Base-by-base conservation (phyloP, 2,888 invertebrate genomes). In the Eupithecia centaureata region DNA sequence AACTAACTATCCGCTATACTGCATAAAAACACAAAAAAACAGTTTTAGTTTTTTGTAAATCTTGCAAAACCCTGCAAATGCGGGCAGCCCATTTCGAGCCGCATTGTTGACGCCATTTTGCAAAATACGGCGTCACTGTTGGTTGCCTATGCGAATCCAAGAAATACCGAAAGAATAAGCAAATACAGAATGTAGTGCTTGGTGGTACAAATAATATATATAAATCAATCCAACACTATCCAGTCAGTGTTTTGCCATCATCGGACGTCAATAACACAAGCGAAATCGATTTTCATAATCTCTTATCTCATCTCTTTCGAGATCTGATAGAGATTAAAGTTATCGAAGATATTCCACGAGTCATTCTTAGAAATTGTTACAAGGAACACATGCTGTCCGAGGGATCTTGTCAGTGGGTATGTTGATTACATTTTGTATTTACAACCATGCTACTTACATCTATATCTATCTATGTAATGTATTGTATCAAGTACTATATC, bases 291-390 rank as follows among this genome's bases (percentile, higher is more conserved):
- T 51, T 66, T 33, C 51, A 59, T 58, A 54, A 47, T 65, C 56
- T 72, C 73, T 68, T 74, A 73, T 76, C 73, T 57, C 63, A 68
- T 74, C 68, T 74, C 32, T 57, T 42, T 62, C 66, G 62, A 74
- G 67, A 74, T 73, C 69, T 28, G 72, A 67, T 75, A 42, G 65
- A 73, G 69, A 71, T 68, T 65, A 12, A 61, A 65, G 15, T 57
- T n/a, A 12, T 30, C 12, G 22, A 58, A 22, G 12, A 30, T 56
- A 58, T 42, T n/a, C 22, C 30, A 38, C 61, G 28, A 70, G 70
- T 70, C 66, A 67, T 70, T 58, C 63, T 67, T 42, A 33, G 60
- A 58, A 63, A 70, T 70, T 63, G 63, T 63, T 63, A 70, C 70
- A 66, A 52, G 68, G 61, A 63, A 70, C 66, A 66, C 69, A 65